Percentiles rank a stretch among this genome's conserved stretches.
Evolutionary conservation across 2,113 vertebrate species (phyloP).

Genomic region (Copsychus sechellarum): DNA sequence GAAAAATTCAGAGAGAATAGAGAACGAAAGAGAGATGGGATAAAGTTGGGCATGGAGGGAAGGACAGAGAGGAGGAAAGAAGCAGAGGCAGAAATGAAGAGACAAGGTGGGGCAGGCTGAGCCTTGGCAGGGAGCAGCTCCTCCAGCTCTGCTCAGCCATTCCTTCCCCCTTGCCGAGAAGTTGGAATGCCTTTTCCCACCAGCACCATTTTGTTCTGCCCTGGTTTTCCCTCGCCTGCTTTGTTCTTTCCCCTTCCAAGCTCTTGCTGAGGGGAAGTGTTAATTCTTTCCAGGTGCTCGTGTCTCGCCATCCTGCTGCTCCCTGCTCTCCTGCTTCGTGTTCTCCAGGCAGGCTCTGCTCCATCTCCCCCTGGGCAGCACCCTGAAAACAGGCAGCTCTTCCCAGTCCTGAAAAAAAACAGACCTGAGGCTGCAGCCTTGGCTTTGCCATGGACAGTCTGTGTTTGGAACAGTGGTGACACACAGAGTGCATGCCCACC

Average conservation of each 20-base stretch:
- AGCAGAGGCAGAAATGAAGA: not conserved
- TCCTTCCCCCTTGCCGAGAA: slow-evolving; percentile 20
- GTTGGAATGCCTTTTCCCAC: slow-evolving; percentile 37
- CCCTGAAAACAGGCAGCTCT: not conserved
- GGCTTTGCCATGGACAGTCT: not conserved
- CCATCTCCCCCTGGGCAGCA: not conserved
- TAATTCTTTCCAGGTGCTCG: slow-evolving; percentile 56
- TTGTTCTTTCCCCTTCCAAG: slow-evolving; percentile 38
- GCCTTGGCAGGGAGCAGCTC: not conserved
- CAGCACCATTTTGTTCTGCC: slow-evolving; percentile 54
- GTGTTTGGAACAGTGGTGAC: not conserved
- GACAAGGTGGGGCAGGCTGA: not conserved
- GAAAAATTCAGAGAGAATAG: not conserved
- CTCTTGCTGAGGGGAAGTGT: not conserved
- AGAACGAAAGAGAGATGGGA: not conserved
- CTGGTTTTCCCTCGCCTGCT: slow-evolving; percentile 42
- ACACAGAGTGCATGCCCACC: not conserved
- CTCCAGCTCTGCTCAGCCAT: not conserved
- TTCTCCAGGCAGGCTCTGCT: not conserved
- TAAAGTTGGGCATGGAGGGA: not conserved
- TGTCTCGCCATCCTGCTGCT: not conserved
- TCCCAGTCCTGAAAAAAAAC: not conserved
- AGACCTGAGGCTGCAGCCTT: not conserved
- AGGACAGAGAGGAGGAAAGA: not conserved
- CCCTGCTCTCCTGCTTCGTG: not conserved